Percentiles rank a stretch among this genome's conserved stretches.
Conservation (phyloP, 1,140 invertebrate species). For the Drosophila sp. region DNA sequence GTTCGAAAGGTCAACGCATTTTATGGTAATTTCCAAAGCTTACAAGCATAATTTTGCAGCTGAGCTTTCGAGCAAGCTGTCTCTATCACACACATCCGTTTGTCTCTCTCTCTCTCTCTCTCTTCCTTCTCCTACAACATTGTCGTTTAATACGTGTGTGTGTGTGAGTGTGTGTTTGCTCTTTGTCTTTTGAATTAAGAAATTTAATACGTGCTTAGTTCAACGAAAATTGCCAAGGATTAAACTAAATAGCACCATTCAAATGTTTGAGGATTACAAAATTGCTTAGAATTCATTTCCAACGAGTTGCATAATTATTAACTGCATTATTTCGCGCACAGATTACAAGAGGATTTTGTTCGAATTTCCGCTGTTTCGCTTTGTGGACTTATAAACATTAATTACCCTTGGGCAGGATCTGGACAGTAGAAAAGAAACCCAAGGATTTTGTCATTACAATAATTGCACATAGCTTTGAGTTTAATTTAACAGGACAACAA, state of each 20-base stretch:
- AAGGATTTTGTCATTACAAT: too few species aligned
- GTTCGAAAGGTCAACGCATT: conserved; percentile 64
- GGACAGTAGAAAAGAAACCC: too few species aligned
- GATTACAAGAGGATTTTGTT: background rate
- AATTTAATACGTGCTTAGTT: conserved; percentile 40
- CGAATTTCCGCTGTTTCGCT: background rate
- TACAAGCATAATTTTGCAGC: conserved; percentile 64
- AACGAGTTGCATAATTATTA: conserved; percentile 35
- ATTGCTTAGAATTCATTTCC: conserved; percentile 20
- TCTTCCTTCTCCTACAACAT: background rate
- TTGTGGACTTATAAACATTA: background rate
- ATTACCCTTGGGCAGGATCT: background rate
- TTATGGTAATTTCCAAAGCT: conserved; percentile 65
- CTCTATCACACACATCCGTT: background rate
- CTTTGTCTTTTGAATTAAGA: conserved; percentile 34
- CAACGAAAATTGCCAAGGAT: conserved; percentile 38
- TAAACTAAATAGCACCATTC: conserved; percentile 38
- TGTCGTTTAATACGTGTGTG: background rate
- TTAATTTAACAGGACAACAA: too few species aligned
- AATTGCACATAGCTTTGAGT: too few species aligned
- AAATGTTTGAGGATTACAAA: conserved; percentile 27
- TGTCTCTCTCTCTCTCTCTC: background rate
- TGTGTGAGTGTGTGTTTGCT: conserved; percentile 14
- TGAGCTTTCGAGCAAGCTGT: conserved; percentile 33
- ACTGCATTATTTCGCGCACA: conserved; percentile 26